Evolutionary conservation across 2,797 vertebrate genomes (phyloP), one percentile per base, ranked within the genome.

Genomic region (Brachyrhaphis roseni): DNA sequence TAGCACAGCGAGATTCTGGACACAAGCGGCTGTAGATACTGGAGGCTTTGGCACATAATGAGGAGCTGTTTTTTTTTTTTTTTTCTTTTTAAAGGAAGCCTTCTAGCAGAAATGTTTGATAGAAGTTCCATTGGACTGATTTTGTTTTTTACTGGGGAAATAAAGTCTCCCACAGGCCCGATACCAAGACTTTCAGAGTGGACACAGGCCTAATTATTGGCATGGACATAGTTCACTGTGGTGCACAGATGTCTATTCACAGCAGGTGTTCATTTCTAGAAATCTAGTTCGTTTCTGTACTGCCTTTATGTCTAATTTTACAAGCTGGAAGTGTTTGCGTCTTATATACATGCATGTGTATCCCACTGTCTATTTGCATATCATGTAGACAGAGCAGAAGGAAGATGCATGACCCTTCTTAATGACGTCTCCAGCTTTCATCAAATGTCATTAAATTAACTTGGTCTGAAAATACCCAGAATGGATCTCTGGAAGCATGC

Each of bases 401-500:
- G 23, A 41, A 36, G 28, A 81, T 55, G 36, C 31, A 66, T 36
- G 34, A 8, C 8, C 43, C 8, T 12, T 64, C 41, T 8, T 76
- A 46, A 62, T 46, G 8, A 34, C 18, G 2, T 43, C n/a, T 39
- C 31, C 16, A 73, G 28, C 6, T 74, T 81, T 86, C 15, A 81
- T 74, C 85, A 11, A 46, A 72, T 87, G 88, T 85, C 34, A 88
- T 87, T 46, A 72, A 72, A 85, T 78, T 62, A 79, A 41, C 78
- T 78, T 82, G 77, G 72, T 71, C 77, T 31, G 11, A 77, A 85
- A 62, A 72, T 62, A 28, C 23, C 28, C 20, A 55, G 59, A 8
- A 72, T 59, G 11, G 47, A 76, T 41, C 83, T 77, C 78, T 82
- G 79, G 73, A 90, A 84, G 78, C 88, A 79, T 88, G 85, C 75